phyloP scores from a whole-genome alignment of 2,797 vertebrate species.

The Hemibagrus guttatus region DNA sequence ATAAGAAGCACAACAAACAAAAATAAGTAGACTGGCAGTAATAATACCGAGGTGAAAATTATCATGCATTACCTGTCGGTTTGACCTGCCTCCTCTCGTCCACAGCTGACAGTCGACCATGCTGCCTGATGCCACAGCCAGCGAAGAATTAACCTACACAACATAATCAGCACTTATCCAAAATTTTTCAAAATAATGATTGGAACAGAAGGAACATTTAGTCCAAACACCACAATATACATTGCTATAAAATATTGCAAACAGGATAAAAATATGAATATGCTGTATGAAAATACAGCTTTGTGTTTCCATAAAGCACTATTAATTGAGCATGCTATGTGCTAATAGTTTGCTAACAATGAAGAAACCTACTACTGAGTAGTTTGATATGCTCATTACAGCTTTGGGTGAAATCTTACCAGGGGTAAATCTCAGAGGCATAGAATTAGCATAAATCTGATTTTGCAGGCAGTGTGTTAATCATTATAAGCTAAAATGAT shows the following conservation, averaged over 20 bases:
- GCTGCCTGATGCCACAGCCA: no score
- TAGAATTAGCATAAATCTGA: slow-evolving; percentile 40
- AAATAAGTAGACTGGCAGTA: no score
- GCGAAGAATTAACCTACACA: background rate
- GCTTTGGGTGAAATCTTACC: slow-evolving; percentile 14
- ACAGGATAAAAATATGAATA: no score
- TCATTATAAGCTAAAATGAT: slow-evolving; percentile 11
- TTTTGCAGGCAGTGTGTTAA: slow-evolving; percentile 23
- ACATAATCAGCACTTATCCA: background rate
- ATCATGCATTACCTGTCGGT: no score
- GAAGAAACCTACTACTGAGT: slow-evolving; percentile 19
- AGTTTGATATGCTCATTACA: slow-evolving; percentile 40
- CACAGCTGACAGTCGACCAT: no score
- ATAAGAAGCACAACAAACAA: no score
- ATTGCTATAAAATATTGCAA: background rate
- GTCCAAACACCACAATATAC: background rate
- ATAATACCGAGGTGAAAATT: no score
- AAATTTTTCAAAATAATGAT: background rate
- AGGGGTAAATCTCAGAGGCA: slow-evolving; percentile 22
- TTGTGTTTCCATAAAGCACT: background rate
- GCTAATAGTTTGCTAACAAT: background rate
- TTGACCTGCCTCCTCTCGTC: no score
- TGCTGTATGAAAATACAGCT: background rate
- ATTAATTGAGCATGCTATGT: background rate
- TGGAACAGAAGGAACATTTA: background rate